Evolutionary conservation across 2,797 vertebrate genomes (phyloP), one percentile per base, ranked within the genome.

Genomic region (Phataginus tetradactyla): DNA sequence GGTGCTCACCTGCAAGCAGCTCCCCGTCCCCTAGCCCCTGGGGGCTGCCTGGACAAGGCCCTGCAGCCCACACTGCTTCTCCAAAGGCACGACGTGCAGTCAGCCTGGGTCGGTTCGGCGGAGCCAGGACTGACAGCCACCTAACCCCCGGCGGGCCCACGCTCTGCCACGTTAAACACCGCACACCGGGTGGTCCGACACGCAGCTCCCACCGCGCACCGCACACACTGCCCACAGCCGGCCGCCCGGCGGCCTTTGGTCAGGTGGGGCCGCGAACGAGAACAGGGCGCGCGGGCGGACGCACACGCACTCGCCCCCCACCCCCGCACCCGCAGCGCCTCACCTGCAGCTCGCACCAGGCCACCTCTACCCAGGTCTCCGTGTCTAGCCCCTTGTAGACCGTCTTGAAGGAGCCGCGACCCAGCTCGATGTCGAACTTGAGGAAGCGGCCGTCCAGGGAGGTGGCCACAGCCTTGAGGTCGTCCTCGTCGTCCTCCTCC

Each of bases 351-450:
- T 99, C 99, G 95, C 99, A 99, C 99, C 99, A 99, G 15, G 99
- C 99, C 27, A 99, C 99, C 97, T 99, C 99, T 97, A 99, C 99
- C 99, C 99, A 99, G 64, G 99, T 99, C 97, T 99, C 99, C 0
- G 99, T 99, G 97, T 99, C 99, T 98, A 99, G 98, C n/a, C 99
- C 99, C 97, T 99, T 99, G 98, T 99, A 99, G 98, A 99, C 99
- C 0, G 99, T 99, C 98, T 99, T 99, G 98, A 99, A 99, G 95
- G 99, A 99, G 69, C 99, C 99, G 87, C 99, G 98, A 15, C 99
- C 99, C 57, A 99, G 99, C 98, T 99, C 99, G 39, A 99, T 99
- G 97, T 99, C 99, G 97, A 99, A 99, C 98, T 99, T 99, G 55
- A 99, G 99, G 97, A 99, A 99, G 90, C 99, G 98, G 98, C 99